Evolutionary conservation across 2,113 vertebrate species (phyloP).

Genomic region (Heloderma charlesbogerti): DNA sequence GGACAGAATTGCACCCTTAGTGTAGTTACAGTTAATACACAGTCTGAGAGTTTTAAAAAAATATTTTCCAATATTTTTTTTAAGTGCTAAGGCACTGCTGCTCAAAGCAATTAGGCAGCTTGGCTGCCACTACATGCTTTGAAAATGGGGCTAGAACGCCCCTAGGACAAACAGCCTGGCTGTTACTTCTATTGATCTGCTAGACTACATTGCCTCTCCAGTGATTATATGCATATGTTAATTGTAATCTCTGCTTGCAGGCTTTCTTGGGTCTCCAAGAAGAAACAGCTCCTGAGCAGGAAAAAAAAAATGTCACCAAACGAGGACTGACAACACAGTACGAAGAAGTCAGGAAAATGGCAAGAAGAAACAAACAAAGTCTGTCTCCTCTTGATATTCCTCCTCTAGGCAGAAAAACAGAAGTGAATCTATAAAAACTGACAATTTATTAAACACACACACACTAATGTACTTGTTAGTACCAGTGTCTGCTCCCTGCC

Average conservation of each 20-base stretch:
- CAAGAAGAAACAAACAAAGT: neutral
- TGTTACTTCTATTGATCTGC: neutral
- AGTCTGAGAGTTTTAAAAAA: too few species aligned
- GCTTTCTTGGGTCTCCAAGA: neutral
- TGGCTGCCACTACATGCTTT: neutral
- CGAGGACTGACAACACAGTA: neutral
- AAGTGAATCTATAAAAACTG: neutral
- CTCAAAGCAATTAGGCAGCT: neutral
- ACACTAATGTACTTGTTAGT: constrained; percentile 19
- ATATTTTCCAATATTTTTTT: too few species aligned
- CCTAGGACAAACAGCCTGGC: neutral
- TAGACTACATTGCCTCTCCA: neutral
- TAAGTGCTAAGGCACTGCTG: neutral
- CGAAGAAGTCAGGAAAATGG: neutral
- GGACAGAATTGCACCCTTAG: too few species aligned
- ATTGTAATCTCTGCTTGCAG: neutral
- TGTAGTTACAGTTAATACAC: too few species aligned
- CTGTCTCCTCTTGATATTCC: neutral
- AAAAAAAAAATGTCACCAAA: neutral
- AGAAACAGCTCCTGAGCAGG: neutral
- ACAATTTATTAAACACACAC: neutral
- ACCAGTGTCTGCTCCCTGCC: neutral
- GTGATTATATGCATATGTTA: neutral
- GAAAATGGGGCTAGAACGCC: neutral
- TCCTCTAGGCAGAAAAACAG: neutral